These are phyloP conservation scores for Adelges cooleyi DNA, from an alignment of 1,140 invertebrate genomes.

Conservation along the genomic window DNA sequence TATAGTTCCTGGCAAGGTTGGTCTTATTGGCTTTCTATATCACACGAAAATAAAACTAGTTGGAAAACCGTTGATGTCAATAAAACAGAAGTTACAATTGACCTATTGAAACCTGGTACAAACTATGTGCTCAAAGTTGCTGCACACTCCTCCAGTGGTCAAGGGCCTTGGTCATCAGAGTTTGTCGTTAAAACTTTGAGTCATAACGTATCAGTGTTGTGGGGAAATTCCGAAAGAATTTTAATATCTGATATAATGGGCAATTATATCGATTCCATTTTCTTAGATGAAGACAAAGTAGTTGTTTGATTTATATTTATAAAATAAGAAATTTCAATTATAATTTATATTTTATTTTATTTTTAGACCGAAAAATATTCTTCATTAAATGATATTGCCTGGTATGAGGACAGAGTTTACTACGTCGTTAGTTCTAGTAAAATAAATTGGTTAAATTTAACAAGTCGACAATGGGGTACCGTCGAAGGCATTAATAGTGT, in stretches of 20 bases:
- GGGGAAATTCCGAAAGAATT: conserved; percentile 57
- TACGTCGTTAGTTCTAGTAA: conserved; percentile 61
- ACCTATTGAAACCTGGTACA: conserved; percentile 56
- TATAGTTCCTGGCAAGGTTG: conserved; percentile 72
- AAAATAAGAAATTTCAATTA: not conserved
- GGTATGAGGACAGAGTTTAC: conserved; percentile 56
- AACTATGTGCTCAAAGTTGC: conserved; percentile 65
- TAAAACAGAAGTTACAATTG: conserved; percentile 50
- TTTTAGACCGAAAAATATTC: conserved; percentile 37
- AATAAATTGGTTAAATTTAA: conserved; percentile 58
- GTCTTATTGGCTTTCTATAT: conserved; percentile 68
- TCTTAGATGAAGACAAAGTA: not conserved
- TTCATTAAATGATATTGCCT: conserved; percentile 52
- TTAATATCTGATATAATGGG: conserved; percentile 62
- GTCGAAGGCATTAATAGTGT: conserved; percentile 56
- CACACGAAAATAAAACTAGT: conserved; percentile 44
- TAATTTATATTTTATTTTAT: conserved; percentile 6
- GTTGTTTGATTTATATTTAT: not conserved
- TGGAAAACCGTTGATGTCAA: conserved; percentile 45
- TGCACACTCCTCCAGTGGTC: conserved; percentile 60
- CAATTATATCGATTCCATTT: conserved; percentile 41
- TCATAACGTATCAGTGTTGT: conserved; percentile 44
- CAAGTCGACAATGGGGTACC: conserved; percentile 43
- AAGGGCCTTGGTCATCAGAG: conserved; percentile 69
- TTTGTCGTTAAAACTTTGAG: conserved; percentile 55